Percentiles rank a stretch among this genome's conserved stretches.
Evolutionary conservation across 1,140 invertebrate species (phyloP).

Genomic region (Venturia canescens): DNA sequence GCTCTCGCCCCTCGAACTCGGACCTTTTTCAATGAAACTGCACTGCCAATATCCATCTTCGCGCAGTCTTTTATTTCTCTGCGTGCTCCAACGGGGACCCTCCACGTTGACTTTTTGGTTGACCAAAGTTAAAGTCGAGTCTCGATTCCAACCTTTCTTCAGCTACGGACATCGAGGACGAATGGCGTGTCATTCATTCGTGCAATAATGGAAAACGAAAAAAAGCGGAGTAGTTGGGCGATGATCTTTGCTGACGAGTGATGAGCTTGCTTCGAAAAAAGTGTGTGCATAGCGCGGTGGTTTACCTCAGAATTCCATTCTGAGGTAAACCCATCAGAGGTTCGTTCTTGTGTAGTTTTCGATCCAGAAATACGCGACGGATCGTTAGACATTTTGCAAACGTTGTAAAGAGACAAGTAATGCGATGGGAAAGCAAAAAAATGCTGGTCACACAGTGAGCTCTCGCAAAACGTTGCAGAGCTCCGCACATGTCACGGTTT

Average conservation of each 20-base stretch:
- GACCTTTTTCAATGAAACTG: slow-evolving; percentile 52
- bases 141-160: neutral
- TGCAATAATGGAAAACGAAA: neutral
- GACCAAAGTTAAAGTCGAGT: slow-evolving; percentile 14
- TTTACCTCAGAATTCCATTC: neutral
- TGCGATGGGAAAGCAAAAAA: slow-evolving; percentile 4
- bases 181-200: slow-evolving; percentile 7
- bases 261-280: slow-evolving; percentile 40
- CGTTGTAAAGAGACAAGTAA: neutral
- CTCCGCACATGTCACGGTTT: neutral
- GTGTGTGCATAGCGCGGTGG: neutral
- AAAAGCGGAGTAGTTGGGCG: slow-evolving; percentile 35
- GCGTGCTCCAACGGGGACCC: slow-evolving; percentile 46
- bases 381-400: neutral
- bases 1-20: slow-evolving; percentile 44
- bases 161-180: neutral
- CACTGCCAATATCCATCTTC: slow-evolving; percentile 51
- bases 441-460: slow-evolving; percentile 8
- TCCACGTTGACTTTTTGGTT: slow-evolving; percentile 51
- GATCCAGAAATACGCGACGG: neutral
- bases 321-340: neutral
- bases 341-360: neutral
- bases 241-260: slow-evolving; percentile 41
- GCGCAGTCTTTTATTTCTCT: slow-evolving; percentile 56
- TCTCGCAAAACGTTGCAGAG: slow-evolving; percentile 17